Conservation (phyloP, 2,888 invertebrate species). For the Zaprionus bogoriensis region DNA sequence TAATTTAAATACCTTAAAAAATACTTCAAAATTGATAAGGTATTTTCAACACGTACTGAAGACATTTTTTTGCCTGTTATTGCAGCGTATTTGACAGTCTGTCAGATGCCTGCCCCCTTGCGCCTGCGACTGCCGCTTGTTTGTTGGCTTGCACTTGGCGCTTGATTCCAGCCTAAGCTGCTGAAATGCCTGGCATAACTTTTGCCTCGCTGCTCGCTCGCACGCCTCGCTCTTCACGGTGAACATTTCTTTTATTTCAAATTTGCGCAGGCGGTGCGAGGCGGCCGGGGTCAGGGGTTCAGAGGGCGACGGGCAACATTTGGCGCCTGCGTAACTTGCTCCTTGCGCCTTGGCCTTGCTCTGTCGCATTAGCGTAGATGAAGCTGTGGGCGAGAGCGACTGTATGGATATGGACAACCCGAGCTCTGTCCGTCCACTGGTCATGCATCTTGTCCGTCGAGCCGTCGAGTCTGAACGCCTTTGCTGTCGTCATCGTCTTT, state of each 20-base stretch:
- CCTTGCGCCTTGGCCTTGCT: slow-evolving; percentile 34
- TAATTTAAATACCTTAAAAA: neutral
- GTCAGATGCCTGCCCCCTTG: neutral
- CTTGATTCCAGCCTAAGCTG: slow-evolving; percentile 61
- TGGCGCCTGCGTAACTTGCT: slow-evolving; percentile 29
- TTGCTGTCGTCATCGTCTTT: slow-evolving; percentile 39
- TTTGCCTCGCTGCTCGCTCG: slow-evolving; percentile 31
- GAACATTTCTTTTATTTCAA: slow-evolving; percentile 61
- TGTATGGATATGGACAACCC: too few species aligned
- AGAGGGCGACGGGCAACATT: slow-evolving; percentile 25
- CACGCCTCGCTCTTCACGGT: slow-evolving; percentile 1
- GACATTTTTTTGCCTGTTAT: neutral
- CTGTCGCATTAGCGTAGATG: slow-evolving; percentile 40
- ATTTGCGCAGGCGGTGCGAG: slow-evolving; percentile 20
- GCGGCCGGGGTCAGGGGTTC: neutral
- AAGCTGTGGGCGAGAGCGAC: slow-evolving; percentile 14
- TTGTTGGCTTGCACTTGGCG: slow-evolving; percentile 34
- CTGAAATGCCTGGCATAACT: slow-evolving; percentile 64
- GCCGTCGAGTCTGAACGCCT: slow-evolving; percentile 4
- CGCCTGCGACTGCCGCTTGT: neutral
- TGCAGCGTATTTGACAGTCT: slow-evolving; percentile 5
- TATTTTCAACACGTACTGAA: neutral
- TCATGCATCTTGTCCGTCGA: slow-evolving; percentile 46
- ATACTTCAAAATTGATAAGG: neutral
- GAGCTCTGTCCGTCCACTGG: too few species aligned